Base-by-base conservation (phyloP, 2,888 invertebrate species). In the Sisyra terminalis region DNA sequence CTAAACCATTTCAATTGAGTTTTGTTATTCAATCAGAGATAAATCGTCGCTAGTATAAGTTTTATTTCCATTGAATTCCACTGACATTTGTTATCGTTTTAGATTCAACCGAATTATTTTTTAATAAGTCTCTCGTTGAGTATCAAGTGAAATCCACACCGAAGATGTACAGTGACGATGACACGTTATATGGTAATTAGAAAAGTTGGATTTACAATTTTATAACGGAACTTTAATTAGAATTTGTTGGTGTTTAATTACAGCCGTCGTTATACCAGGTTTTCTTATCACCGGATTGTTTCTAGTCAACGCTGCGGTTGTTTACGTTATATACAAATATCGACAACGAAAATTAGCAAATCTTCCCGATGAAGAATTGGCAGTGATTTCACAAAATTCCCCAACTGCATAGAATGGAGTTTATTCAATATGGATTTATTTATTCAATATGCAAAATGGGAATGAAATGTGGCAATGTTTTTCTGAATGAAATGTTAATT, bases 201-300 rank as follows among this genome's bases (percentile, higher is more conserved):
- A 24, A 24, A 24, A 24, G 7, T 24, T 24, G 24, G n/a, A n/a
- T n/a, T 24, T 24, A 24, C 24, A 5, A 24, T 24, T 7, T 24
- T 24, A 24, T 24, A 14, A 34, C 15, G 8, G 13, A 2, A 8
- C 8, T 34, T n/a, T 14, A 34, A 34, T 38, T 6, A 15, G 8
- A n/a, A 9, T 9, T 15, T 14, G 2, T 46, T 46, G 45, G 45
- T 32, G 42, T 48, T 51, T 49, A 46, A 54, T 69, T 62, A 48
- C 67, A 81, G 82, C 81, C 59, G 69, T 82, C 52, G 67, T 82
- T 54, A 72, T 81, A 52, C 83, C 83, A 56, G 72, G 75, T 51
- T 62, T 78, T 45, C 67, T 82, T 51, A 80, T 82, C 60, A 72
- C 75, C 50, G 70, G 73, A 50, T 67, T 83, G 41, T 78, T 83